Evolutionary conservation across 2,888 invertebrate genomes (phyloP).

Genomic region (Octonoba sinensis): DNA sequence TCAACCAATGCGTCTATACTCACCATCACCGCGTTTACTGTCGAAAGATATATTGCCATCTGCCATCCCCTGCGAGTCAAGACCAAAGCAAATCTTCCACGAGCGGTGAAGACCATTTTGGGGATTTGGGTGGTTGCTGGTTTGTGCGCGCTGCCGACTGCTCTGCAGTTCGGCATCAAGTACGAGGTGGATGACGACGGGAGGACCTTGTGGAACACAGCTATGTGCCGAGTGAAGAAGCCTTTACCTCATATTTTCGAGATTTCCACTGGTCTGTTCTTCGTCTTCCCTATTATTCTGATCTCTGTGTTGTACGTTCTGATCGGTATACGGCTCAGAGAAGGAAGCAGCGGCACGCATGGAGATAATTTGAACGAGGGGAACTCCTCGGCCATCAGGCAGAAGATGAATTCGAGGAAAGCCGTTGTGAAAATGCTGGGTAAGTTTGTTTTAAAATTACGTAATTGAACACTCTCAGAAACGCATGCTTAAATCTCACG

Average conservation of each 20-base stretch:
- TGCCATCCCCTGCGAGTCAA: slow-evolving; percentile 82
- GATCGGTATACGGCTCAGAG: slow-evolving; percentile 69
- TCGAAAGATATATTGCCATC: slow-evolving; percentile 88
- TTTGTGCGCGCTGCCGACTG: slow-evolving; percentile 72
- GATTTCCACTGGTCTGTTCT: slow-evolving; percentile 84
- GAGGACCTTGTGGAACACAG: slow-evolving; percentile 18
- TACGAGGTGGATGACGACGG: slow-evolving; percentile 34
- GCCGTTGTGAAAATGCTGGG: slow-evolving; percentile 76
- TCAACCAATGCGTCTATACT: slow-evolving; percentile 81
- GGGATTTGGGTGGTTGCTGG: slow-evolving; percentile 83
- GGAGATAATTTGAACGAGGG: slow-evolving; percentile 27
- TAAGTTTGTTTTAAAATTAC: slow-evolving; percentile 72
- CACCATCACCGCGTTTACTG: slow-evolving; percentile 87
- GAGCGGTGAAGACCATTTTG: slow-evolving; percentile 84
- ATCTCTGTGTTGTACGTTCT: slow-evolving; percentile 82
- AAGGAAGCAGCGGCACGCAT: slow-evolving; percentile 27
- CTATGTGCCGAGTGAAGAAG: slow-evolving; percentile 73
- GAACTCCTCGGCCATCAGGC: slow-evolving; percentile 20
- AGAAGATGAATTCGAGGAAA: slow-evolving; percentile 66
- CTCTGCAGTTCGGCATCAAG: slow-evolving; percentile 81
- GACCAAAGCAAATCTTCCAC: slow-evolving; percentile 74
- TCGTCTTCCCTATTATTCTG: slow-evolving; percentile 85
- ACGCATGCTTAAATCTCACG: too few species aligned
- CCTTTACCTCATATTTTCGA: slow-evolving; percentile 81
- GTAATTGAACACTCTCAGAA: too few species aligned